A percentile compares a stretch with the other conserved stretches of the same genome.
Conservation (phyloP, 2,113 vertebrate genomes). For the Romanogobio albipinnatus region DNA sequence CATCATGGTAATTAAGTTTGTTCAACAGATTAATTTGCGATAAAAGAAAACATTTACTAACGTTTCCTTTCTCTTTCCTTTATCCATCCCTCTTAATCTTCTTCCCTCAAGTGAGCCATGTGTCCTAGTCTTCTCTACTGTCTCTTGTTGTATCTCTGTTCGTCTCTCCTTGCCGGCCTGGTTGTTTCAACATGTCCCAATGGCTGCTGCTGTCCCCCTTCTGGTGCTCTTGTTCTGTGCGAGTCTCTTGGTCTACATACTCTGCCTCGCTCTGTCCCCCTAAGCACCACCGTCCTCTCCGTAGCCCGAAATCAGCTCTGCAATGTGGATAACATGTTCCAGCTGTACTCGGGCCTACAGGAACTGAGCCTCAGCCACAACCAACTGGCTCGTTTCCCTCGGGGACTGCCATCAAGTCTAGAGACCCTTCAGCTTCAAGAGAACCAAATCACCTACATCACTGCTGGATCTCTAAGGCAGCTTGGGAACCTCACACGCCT, state of each 20-base stretch:
- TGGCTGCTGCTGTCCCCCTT: slow-evolving; percentile 75
- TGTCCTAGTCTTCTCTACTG: slow-evolving; percentile 61
- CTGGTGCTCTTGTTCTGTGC: slow-evolving; percentile 72
- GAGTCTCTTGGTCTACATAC: slow-evolving; percentile 75
- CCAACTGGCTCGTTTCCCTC: slow-evolving; percentile 73
- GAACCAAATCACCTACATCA: slow-evolving; percentile 80
- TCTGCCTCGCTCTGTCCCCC: slow-evolving; percentile 72
- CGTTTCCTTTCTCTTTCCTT: slow-evolving; percentile 7
- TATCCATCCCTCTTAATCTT: slow-evolving; percentile 23
- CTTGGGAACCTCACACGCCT: slow-evolving; percentile 76
- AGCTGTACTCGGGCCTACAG: slow-evolving; percentile 70
- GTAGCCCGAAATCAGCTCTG: slow-evolving; percentile 78
- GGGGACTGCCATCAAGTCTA: slow-evolving; percentile 76
- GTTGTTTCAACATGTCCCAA: slow-evolving; percentile 66
- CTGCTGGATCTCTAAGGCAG: slow-evolving; percentile 67
- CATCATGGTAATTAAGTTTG: slow-evolving; percentile 10
- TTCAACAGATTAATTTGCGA: background rate
- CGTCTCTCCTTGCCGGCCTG: slow-evolving; percentile 60
- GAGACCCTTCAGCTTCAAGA: slow-evolving; percentile 75
- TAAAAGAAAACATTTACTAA: background rate
- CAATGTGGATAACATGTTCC: slow-evolving; percentile 74
- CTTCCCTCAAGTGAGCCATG: slow-evolving; percentile 72
- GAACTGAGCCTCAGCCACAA: slow-evolving; percentile 79
- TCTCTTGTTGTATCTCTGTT: slow-evolving; percentile 67
- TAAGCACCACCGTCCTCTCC: slow-evolving; percentile 70